Evolutionary conservation across 2,888 invertebrate species (phyloP).

Genomic region (Dicycla oo): DNA sequence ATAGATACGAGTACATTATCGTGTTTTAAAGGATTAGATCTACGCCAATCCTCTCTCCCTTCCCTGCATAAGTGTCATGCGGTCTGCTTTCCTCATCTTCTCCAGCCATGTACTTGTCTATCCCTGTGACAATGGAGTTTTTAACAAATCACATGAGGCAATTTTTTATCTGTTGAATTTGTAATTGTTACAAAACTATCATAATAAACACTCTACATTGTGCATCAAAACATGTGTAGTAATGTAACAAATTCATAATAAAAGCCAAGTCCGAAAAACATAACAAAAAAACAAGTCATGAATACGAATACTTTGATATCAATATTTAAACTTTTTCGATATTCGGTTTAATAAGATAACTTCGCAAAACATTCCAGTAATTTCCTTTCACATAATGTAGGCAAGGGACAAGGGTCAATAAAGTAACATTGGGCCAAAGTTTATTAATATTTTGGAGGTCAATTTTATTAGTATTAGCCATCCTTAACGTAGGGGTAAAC

Average conservation of each 20-base stretch:
- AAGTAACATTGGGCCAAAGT: conserved; percentile 49
- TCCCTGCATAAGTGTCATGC: background rate
- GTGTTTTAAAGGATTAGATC: background rate
- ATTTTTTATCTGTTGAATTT: background rate
- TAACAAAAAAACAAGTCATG: conserved; percentile 29
- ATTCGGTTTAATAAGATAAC: conserved; percentile 50
- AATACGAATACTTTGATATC: conserved; percentile 47
- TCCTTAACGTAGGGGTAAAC: conserved; percentile 46
- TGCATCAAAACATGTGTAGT: background rate
- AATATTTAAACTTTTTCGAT: conserved; percentile 38
- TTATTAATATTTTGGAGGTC: conserved; percentile 60
- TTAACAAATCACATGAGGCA: background rate
- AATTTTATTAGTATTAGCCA: conserved; percentile 56
- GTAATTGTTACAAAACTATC: background rate
- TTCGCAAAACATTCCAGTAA: conserved; percentile 57
- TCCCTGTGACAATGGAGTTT: background rate
- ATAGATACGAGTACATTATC: background rate
- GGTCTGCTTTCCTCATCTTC: background rate
- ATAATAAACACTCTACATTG: no score
- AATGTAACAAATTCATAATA: conserved; percentile 3
- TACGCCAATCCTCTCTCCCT: background rate
- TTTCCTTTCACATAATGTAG: conserved; percentile 48
- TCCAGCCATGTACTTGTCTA: background rate
- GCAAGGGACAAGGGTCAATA: conserved; percentile 49
- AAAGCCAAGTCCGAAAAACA: background rate